These are phyloP conservation scores for Agrochola macilenta DNA, from an alignment of 2,888 invertebrate species.

Conservation along the genomic window DNA sequence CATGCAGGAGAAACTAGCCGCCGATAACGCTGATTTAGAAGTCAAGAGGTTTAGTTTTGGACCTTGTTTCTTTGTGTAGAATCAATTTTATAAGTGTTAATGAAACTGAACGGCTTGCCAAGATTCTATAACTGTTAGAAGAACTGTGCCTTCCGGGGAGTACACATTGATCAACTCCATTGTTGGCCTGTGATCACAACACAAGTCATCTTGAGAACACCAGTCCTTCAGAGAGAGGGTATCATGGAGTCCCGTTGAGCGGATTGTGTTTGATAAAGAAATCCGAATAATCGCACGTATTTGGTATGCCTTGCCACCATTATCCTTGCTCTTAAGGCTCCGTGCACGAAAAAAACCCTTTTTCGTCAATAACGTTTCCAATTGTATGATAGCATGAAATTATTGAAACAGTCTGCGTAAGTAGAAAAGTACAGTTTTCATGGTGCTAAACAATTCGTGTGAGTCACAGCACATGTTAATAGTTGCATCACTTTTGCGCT, in stretches of 20 bases:
- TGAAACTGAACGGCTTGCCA: not conserved
- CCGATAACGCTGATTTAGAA: slow-evolving; percentile 92
- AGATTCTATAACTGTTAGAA: not conserved
- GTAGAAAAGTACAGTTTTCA: too few species aligned
- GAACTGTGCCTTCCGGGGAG: not conserved
- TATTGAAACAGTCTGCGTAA: too few species aligned
- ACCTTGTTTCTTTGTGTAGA: slow-evolving; percentile 14
- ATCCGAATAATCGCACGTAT: not conserved
- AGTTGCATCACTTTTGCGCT: too few species aligned
- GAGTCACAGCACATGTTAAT: too few species aligned
- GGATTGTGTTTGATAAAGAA: not conserved
- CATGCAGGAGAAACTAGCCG: slow-evolving; percentile 92
- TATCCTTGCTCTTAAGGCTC: too few species aligned
- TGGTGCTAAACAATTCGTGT: too few species aligned
- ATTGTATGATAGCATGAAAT: too few species aligned
- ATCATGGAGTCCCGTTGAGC: not conserved
- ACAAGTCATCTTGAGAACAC: not conserved
- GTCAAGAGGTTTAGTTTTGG: slow-evolving; percentile 89
- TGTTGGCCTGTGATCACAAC: not conserved
- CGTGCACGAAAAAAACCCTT: too few species aligned
- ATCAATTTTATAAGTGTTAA: not conserved
- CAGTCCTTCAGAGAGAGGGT: not conserved
- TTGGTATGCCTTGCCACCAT: not conserved
- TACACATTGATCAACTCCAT: not conserved
- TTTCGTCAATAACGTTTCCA: too few species aligned